Base-by-base conservation (phyloP, 2,888 invertebrate genomes). In the Clepsis dumicolana region DNA sequence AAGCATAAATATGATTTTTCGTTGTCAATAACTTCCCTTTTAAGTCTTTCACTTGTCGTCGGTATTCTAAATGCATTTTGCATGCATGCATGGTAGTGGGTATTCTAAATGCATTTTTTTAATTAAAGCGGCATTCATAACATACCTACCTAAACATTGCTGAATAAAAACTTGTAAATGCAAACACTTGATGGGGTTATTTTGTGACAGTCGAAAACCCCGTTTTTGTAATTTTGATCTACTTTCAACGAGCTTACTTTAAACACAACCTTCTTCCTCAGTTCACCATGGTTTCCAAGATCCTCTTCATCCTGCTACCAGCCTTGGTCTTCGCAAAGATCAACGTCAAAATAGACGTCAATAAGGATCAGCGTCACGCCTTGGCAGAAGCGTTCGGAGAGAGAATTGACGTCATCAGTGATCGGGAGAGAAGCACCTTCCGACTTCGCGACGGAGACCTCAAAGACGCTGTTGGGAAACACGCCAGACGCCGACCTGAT, bases 321-420 rank as follows among this genome's bases (percentile, higher is more conserved):
- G 48, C 60, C 1, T 18, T 71, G 44, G 57, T 63, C 2, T 25
- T 54, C 1, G 70, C 66, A 14, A 69, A 56, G 16, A 72, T 74
- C 50, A 56, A 54, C 48, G 59, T 73, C 8, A 38, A 52, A 32
- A 73, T 73, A 10, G 41, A 50, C 24, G 68, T 41, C 70, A 0
- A 60, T 65, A 3, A 65, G 16, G 27, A 8, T 8, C 50, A 25
- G 3, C 44, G 32, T n/a, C 29, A 50, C n/a, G 35, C 35, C 14
- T 27, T 21, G 14, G 61, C 52, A 10, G 29, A 53, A 4, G 53
- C 50, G 2, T 53, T 60, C 2, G 70, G 70, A 27, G 41, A 62
- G 10, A 44, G 50, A 35, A 63, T 66, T 2, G 57, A 67, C 56
- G 14, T 67, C 35, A 50, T 71, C 41, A 67, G 64, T n/a, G 70